Evolutionary conservation across 30 jellyfish, hydroid and myxozoan genomes (phyloP).

Genomic region (Cassiopea andromeda): DNA sequence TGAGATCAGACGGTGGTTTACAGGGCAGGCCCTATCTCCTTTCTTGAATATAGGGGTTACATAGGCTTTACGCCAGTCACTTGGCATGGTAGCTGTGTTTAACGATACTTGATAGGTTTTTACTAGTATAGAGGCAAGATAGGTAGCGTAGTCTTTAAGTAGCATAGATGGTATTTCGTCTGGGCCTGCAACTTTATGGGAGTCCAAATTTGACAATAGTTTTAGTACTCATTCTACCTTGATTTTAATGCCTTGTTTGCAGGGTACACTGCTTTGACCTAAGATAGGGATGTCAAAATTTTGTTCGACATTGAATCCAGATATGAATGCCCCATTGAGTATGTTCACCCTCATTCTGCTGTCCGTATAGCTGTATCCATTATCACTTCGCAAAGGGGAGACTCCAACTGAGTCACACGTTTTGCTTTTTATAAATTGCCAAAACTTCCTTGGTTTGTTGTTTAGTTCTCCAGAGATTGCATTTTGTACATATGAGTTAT

Average conservation of each 20-base stretch:
- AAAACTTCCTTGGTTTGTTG: conserved; percentile 21
- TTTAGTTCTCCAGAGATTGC: conserved; percentile 34
- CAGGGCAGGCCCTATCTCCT: conserved; percentile 22
- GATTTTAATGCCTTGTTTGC: conserved; percentile 31
- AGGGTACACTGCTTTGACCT: conserved; percentile 18
- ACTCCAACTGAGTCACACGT: conserved; percentile 19
- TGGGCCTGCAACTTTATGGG: conserved; percentile 40
- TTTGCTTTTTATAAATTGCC: conserved; percentile 18
- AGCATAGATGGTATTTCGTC: conserved; percentile 36
- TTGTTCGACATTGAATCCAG: conserved; percentile 36
- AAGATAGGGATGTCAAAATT: conserved; percentile 1
- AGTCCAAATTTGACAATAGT: conserved; percentile 9
- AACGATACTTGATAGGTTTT: conserved; percentile 13
- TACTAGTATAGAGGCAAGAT: conserved; percentile 15
- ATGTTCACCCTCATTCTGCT: background rate
- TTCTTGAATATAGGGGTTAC: conserved; percentile 41
- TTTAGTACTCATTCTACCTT: conserved; percentile 28
- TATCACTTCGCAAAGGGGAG: conserved; percentile 34
- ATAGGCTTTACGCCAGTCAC: conserved; percentile 19
- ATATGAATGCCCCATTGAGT: conserved; percentile 16
- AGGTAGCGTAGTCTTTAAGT: conserved; percentile 14
- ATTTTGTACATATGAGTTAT: conserved; percentile 13
- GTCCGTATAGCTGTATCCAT: conserved; percentile 28
- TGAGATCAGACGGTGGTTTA: background rate
- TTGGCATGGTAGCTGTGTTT: conserved; percentile 25